Evolutionary conservation across 2,888 invertebrate species (phyloP), one percentile per base, ranked within the genome.

Genomic region (Ophioninae sp.): DNA sequence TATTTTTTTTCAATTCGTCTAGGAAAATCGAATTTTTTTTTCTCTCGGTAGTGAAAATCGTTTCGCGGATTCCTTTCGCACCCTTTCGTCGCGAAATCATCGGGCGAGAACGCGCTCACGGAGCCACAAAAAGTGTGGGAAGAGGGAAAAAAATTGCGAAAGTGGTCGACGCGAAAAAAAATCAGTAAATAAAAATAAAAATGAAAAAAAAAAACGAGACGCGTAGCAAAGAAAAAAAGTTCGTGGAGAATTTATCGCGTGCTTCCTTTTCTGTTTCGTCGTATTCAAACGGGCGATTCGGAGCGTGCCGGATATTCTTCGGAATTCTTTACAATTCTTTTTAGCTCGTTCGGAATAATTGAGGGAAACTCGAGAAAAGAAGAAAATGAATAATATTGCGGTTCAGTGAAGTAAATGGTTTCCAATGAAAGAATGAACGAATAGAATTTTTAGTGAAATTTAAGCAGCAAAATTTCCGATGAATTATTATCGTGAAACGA

Each of bases 11-110:
- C 30, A 23, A 39, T 71, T 65, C 73, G 75, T 81, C 65, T 78
- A 6, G 67, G 81, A 71, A 44, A 75, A 84, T 84, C 79, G 78
- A 72, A 78, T 84, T 84, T 84, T 75, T 77, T 72, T 84, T 75
- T 77, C 75, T 59, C 81, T 69, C 63, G 78, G 78, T 75, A 81
- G 71, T 22, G 17, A 13, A 58, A 58, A 67, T 78, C 61, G 61
- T 74, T 63, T 71, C 63, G 61, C 13, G 75, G 74, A 79, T 79
- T 84, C 39, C 71, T 3, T 44, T 13, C 44, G 13, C 44, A 3
- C 13, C 44, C 0, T 44, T 3, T 0, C 13, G 13, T 10, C 44
- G 13, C 44, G 44, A 44, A 44, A 44, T 44, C 44, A 44, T 44
- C 13, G 44, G 13, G 10, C 71, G 51, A n/a, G 64, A 9, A 22